phyloP scores from a whole-genome alignment of 2,797 vertebrate species.

The Acanthopagrus latus region DNA sequence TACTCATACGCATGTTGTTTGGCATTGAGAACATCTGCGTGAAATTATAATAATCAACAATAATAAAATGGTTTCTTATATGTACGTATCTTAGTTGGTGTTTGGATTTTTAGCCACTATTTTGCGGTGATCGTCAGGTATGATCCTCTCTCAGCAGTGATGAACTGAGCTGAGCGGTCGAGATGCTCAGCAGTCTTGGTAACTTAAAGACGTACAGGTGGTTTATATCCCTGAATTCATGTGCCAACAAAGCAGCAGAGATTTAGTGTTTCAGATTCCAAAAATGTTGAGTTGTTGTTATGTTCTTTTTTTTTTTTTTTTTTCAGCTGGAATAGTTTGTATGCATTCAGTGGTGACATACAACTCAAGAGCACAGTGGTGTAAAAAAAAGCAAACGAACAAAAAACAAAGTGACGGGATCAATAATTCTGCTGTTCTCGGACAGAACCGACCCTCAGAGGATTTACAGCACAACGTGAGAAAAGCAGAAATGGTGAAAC shows the following conservation, averaged over 20 bases:
- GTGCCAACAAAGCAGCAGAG: slow-evolving; percentile 64
- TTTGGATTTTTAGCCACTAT: not conserved
- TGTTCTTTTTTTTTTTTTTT: not conserved
- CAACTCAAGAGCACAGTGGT: slow-evolving; percentile 46
- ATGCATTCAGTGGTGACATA: slow-evolving; percentile 22
- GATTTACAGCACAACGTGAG: slow-evolving; percentile 20
- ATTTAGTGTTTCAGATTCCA: slow-evolving; percentile 62
- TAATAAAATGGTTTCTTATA: not conserved
- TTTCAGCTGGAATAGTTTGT: slow-evolving; percentile 25
- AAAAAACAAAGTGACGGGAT: slow-evolving; percentile 19
- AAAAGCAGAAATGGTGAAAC: slow-evolving; percentile 38
- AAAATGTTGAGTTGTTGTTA: not conserved
- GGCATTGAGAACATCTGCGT: too few relatives aligned
- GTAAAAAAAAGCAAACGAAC: slow-evolving; percentile 1
- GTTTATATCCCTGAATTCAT: slow-evolving; percentile 75
- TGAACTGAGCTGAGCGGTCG: not conserved
- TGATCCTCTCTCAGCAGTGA: not conserved
- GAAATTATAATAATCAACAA: not conserved
- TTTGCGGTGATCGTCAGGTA: not conserved
- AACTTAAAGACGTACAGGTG: slow-evolving; percentile 27
- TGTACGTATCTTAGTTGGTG: not conserved
- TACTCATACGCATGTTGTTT: not conserved
- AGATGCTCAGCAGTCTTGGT: not conserved
- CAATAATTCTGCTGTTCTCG: not conserved
- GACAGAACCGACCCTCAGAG: slow-evolving; percentile 1